phyloP scores from a whole-genome alignment of 1,140 invertebrate species.

The Apis florea region DNA sequence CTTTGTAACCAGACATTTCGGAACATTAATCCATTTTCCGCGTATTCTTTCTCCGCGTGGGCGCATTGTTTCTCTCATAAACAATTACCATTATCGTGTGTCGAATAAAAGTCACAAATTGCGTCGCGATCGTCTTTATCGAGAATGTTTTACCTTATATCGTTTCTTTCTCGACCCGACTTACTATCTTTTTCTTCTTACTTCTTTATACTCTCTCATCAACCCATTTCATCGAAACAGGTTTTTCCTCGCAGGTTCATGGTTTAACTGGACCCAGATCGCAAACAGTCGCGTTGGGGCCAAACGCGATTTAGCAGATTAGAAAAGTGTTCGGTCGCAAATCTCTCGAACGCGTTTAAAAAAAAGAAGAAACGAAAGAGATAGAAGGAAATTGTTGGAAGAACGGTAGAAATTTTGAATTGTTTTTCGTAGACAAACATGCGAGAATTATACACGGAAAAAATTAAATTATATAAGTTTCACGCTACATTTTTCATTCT shows the following conservation, averaged over 20 bases:
- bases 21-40: background rate
- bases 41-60: background rate
- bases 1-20: background rate
- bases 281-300: background rate
- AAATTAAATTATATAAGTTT: no score
- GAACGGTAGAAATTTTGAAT: no score
- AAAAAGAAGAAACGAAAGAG: background rate
- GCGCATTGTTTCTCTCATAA: background rate
- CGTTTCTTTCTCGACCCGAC: background rate
- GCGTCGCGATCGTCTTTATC: background rate
- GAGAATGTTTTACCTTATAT: background rate
- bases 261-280: background rate
- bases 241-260: background rate
- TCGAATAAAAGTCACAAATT: background rate
- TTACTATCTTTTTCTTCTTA: no score
- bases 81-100: background rate
- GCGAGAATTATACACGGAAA: no score
- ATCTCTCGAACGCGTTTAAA: background rate
- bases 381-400: no score
- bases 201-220: background rate
- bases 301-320: constrained; percentile 20
- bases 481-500: no score
- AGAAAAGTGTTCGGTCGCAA: background rate
- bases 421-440: no score
- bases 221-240: background rate